These are phyloP conservation scores for Eretmocerus hayati DNA, from an alignment of 2,888 invertebrate species.

Conservation along the genomic window DNA sequence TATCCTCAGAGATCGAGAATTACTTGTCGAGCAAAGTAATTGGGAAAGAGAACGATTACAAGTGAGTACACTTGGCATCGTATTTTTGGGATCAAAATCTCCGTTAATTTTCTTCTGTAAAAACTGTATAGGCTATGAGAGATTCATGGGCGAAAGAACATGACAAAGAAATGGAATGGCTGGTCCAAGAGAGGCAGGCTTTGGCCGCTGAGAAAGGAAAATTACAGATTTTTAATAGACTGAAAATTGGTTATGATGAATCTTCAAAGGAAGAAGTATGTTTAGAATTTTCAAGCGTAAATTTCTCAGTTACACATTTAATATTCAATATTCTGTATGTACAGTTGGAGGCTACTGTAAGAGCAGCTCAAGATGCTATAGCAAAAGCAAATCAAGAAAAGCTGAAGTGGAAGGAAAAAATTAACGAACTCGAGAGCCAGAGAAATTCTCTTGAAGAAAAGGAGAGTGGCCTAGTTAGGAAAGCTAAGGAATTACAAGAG, in stretches of 20 bases:
- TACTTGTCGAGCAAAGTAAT: conserved; percentile 37
- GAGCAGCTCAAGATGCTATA: conserved; percentile 35
- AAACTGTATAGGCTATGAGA: conserved; percentile 32
- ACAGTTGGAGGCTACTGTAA: conserved; percentile 37
- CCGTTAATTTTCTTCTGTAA: no score
- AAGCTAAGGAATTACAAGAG: conserved; percentile 39
- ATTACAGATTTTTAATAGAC: conserved; percentile 33
- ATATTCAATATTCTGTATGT: no score
- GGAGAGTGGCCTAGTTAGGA: conserved; percentile 33
- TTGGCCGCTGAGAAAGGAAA: conserved; percentile 35
- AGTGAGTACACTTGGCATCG: conserved; percentile 1
- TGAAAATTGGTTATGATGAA: conserved; percentile 33
- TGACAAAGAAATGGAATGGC: conserved; percentile 32
- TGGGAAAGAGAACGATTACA: conserved; percentile 32
- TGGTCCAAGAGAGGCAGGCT: conserved; percentile 34
- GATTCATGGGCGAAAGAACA: conserved; percentile 39
- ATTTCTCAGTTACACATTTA: no score
- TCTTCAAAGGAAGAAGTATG: conserved; percentile 36
- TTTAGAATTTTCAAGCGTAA: no score
- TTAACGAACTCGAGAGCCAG: conserved; percentile 30
- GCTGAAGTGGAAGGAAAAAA: conserved; percentile 38
- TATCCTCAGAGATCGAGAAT: conserved; percentile 35
- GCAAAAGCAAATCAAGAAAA: conserved; percentile 32
- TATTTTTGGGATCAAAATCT: background rate
- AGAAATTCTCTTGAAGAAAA: conserved; percentile 30